Evolutionary conservation across 2,888 invertebrate genomes (phyloP).

Genomic region (Argyra leucocephala): DNA sequence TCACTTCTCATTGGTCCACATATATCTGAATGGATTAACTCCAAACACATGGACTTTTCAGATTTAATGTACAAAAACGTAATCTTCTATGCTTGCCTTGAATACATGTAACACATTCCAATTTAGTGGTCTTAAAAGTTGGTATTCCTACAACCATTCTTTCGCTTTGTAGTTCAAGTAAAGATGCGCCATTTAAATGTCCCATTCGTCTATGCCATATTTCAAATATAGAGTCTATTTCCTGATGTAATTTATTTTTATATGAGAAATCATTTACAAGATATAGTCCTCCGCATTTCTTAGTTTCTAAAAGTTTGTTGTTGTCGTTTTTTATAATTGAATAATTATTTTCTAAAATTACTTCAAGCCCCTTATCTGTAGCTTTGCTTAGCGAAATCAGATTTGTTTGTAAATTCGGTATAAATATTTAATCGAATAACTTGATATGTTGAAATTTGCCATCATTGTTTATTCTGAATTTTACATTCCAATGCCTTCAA

Average conservation of each 20-base stretch:
- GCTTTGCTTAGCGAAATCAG: slow-evolving; percentile 18
- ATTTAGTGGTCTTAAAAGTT: not conserved
- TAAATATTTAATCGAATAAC: slow-evolving; percentile 14
- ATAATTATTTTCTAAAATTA: slow-evolving; percentile 16
- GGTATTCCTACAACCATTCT: slow-evolving; percentile 10
- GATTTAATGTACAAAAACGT: slow-evolving; percentile 24
- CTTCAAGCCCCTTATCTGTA: slow-evolving; percentile 13
- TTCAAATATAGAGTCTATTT: slow-evolving; percentile 2
- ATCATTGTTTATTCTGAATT: slow-evolving; percentile 11
- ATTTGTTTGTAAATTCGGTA: slow-evolving; percentile 15
- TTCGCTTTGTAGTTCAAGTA: slow-evolving; percentile 2
- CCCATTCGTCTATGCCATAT: slow-evolving; percentile 12
- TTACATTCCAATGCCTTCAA: slow-evolving; percentile 14
- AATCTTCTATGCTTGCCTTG: slow-evolving; percentile 24
- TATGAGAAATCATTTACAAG: slow-evolving; percentile 13
- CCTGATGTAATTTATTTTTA: slow-evolving; percentile 11
- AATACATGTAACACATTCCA: slow-evolving; percentile 21
- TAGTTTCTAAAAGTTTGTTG: slow-evolving; percentile 13
- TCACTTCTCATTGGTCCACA: slow-evolving; percentile 30
- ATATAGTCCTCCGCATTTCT: slow-evolving; percentile 12
- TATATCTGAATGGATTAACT: slow-evolving; percentile 30
- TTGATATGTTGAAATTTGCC: slow-evolving; percentile 9
- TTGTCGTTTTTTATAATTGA: slow-evolving; percentile 12
- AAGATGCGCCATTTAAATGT: slow-evolving; percentile 11
- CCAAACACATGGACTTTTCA: slow-evolving; percentile 14